Conservation (phyloP, 2,113 vertebrate species). For the Microcebus ravelobensis region DNA sequence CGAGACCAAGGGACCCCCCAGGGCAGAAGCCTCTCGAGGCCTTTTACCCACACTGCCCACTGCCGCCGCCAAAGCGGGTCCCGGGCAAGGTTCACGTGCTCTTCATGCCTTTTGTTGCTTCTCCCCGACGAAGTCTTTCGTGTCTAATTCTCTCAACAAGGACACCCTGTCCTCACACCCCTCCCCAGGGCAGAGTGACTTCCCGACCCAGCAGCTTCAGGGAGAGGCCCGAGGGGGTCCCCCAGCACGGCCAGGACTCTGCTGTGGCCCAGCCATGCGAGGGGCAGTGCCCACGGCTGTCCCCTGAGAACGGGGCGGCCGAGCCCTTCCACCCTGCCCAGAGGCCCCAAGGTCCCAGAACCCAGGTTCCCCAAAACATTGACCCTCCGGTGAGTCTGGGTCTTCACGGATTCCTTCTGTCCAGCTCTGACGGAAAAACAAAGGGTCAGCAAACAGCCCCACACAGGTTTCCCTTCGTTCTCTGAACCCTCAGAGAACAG, state of each 20-base stretch:
- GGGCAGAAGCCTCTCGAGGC: accelerated
- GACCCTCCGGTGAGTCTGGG: neutral
- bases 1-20: accelerated
- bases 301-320: no score
- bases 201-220: neutral
- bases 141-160: neutral
- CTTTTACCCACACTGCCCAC: accelerated
- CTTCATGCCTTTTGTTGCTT: neutral
- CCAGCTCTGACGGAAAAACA: neutral
- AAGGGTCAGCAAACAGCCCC: neutral
- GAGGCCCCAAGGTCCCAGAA: neutral
- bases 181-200: no score
- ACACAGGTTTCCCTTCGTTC: neutral
- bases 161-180: neutral
- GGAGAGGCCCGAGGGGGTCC: accelerated
- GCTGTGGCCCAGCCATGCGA: accelerated
- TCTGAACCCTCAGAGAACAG: neutral
- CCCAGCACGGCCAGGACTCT: neutral
- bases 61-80: accelerated
- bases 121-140: neutral
- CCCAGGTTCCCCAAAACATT: neutral
- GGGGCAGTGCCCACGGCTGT: neutral
- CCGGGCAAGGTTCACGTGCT: neutral
- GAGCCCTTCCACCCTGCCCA: no score
- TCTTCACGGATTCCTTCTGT: neutral